A percentile compares a stretch with the other conserved stretches of the same genome.
Conservation (phyloP, 2,888 invertebrate genomes). For the Calameuta pallipes region DNA sequence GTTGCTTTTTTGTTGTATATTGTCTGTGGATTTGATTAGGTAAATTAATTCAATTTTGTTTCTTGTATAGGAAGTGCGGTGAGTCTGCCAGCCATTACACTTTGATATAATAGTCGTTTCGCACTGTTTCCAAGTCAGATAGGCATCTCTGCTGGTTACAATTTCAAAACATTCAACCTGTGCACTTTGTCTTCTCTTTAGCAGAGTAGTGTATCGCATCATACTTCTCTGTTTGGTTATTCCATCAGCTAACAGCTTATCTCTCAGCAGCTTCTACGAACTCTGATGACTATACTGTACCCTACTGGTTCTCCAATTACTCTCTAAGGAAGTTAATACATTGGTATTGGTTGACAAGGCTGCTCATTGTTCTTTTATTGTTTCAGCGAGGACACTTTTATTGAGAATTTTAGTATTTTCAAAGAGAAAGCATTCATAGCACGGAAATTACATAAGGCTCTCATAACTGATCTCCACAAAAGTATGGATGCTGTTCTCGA, state of each 20-base stretch:
- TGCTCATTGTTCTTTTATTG: conserved; percentile 13
- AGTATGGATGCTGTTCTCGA: conserved; percentile 43
- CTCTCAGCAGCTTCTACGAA: too few species aligned
- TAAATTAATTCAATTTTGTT: not conserved
- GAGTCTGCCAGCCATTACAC: too few species aligned
- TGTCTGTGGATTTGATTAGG: not conserved
- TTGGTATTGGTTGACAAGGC: too few species aligned
- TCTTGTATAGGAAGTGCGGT: not conserved
- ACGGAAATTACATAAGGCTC: conserved; percentile 40
- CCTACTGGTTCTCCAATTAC: too few species aligned
- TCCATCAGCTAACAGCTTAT: too few species aligned
- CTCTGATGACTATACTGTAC: too few species aligned
- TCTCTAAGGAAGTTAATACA: too few species aligned
- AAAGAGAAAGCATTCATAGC: conserved; percentile 33
- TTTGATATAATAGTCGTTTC: conserved; percentile 7
- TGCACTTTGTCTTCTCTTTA: conserved; percentile 9
- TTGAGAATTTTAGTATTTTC: conserved; percentile 40
- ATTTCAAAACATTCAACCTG: conserved; percentile 22
- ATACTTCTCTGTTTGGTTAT: too few species aligned
- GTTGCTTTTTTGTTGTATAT: too few species aligned
- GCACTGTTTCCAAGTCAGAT: conserved; percentile 13
- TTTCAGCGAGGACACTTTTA: conserved; percentile 52
- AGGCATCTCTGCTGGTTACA: conserved; percentile 13
- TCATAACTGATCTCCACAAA: conserved; percentile 42
- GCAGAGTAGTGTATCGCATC: too few species aligned